A percentile compares a stretch with the other conserved stretches of the same genome.
These are phyloP conservation scores for Phoxinus dragarum DNA, from an alignment of 2,797 vertebrate genomes.

Conservation along the genomic window DNA sequence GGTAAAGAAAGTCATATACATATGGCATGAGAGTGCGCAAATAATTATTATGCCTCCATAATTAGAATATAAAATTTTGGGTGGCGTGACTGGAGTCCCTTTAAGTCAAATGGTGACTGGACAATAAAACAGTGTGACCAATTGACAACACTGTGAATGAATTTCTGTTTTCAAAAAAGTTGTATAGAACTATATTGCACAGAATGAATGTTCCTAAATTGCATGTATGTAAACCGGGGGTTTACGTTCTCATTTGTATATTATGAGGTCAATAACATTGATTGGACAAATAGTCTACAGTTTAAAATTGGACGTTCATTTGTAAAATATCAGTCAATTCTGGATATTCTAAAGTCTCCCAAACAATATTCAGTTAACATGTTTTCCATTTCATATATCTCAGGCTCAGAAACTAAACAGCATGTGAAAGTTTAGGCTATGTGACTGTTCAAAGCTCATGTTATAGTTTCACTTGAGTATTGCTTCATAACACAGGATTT, in stretches of 20 bases:
- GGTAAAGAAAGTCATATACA: neutral
- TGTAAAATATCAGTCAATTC: neutral
- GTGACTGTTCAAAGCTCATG: neutral
- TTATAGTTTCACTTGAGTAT: neutral
- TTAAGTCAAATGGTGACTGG: neutral
- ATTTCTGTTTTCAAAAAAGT: neutral
- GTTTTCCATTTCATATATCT: neutral
- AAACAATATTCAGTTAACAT: neutral
- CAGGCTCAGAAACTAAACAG: neutral
- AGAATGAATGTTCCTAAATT: neutral
- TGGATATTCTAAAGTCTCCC: neutral
- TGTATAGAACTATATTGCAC: too few species aligned
- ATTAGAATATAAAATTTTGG: too few species aligned
- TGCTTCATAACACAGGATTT: neutral
- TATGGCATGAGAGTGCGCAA: neutral
- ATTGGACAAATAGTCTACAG: neutral
- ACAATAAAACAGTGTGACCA: neutral
- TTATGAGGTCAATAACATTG: neutral
- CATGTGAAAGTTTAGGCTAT: neutral
- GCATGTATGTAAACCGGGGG: neutral
- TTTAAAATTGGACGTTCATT: neutral
- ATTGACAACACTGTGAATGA: neutral
- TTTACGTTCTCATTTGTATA: neutral
- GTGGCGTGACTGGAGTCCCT: too few species aligned
- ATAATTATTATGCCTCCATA: neutral